These are phyloP conservation scores for Odontamblyopus rebecca DNA, from an alignment of 2,797 vertebrate genomes.

Conservation along the genomic window DNA sequence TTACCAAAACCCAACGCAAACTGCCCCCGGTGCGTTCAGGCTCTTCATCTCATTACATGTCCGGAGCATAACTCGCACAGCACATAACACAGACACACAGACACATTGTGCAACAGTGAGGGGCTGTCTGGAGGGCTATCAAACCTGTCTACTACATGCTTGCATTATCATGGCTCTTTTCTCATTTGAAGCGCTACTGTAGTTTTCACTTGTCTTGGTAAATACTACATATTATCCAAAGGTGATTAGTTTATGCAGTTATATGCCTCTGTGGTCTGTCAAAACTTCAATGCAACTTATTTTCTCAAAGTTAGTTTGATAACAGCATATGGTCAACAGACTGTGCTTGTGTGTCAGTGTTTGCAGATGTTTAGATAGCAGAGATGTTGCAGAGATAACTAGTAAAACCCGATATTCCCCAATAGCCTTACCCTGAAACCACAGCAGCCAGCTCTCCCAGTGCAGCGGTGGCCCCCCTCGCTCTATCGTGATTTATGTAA, in stretches of 20 bases:
- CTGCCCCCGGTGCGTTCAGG: conserved; percentile 47
- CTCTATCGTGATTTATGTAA: conserved; percentile 75
- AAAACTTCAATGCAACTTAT: conserved; percentile 47
- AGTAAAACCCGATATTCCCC: conserved; percentile 70
- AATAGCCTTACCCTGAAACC: conserved; percentile 55
- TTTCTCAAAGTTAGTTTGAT: conserved; percentile 71
- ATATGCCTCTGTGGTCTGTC: conserved; percentile 50
- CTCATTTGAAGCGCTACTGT: conserved; percentile 22
- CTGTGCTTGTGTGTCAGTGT: conserved; percentile 65
- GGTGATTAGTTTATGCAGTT: conserved; percentile 29
- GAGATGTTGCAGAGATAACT: conserved; percentile 69
- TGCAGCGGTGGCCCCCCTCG: conserved; percentile 45
- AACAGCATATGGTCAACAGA: conserved; percentile 67
- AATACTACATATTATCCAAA: conserved; percentile 40
- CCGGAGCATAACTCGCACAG: conserved; percentile 49
- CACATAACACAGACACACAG: conserved; percentile 38
- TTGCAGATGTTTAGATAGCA: conserved; percentile 67
- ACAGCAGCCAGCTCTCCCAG: conserved; percentile 53
- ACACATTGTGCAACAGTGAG: conserved; percentile 55
- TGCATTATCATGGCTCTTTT: conserved; percentile 45
- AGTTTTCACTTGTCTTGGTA: conserved; percentile 30
- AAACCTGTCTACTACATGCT: conserved; percentile 40
- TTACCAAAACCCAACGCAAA: conserved; percentile 61
- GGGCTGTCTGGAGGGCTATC: conserved; percentile 36
- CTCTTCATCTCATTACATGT: conserved; percentile 64